Evolutionary conservation across 1,140 invertebrate genomes (phyloP).

Genomic region (Muscidifurax raptorellus): DNA sequence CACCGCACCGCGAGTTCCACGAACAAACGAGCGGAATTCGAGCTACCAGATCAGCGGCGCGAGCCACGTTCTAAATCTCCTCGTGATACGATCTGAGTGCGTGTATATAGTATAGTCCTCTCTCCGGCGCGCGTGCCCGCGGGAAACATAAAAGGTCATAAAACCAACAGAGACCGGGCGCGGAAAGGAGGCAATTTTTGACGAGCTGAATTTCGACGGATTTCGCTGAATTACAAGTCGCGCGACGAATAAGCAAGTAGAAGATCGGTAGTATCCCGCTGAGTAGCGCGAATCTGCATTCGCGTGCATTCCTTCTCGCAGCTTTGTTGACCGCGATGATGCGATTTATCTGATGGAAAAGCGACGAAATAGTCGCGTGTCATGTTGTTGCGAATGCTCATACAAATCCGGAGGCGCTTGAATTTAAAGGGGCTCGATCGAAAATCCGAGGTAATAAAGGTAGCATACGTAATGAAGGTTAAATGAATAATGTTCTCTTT

Average conservation of each 20-base stretch:
- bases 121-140: neutral
- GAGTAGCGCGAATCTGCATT: conserved; percentile 40
- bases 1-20: conserved; percentile 50
- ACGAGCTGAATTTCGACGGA: conserved; percentile 49
- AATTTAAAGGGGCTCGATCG: neutral
- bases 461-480: neutral
- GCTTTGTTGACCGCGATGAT: too few species aligned
- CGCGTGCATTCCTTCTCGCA: conserved; percentile 19
- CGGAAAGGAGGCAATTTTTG: conserved; percentile 33
- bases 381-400: too few species aligned
- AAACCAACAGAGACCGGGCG: neutral
- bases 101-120: neutral
- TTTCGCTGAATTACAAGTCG: conserved; percentile 35
- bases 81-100: conserved; percentile 55
- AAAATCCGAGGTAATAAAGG: neutral
- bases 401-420: neutral
- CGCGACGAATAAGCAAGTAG: conserved; percentile 47
- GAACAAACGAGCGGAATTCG: conserved; percentile 60
- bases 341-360: too few species aligned
- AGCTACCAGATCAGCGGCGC: conserved; percentile 58
- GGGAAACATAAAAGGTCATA: neutral
- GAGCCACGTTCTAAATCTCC: conserved; percentile 59
- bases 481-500: neutral
- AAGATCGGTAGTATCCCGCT: conserved; percentile 34
- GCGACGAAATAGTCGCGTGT: too few species aligned